These are phyloP conservation scores for Galerucella nymphaeae DNA, from an alignment of 2,888 invertebrate genomes.

Conservation along the genomic window DNA sequence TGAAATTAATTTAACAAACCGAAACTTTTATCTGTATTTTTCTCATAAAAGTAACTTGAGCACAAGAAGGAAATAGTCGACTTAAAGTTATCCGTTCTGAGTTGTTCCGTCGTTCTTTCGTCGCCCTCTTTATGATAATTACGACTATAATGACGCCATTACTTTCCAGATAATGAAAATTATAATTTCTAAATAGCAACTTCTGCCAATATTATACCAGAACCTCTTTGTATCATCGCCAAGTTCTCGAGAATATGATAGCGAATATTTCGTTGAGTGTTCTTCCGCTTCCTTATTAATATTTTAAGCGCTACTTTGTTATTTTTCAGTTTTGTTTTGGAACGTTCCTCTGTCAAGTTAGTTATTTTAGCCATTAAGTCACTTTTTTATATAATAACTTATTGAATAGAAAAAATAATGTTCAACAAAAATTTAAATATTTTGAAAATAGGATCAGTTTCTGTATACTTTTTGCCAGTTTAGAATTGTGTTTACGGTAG, in stretches of 20 bases:
- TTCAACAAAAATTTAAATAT: too few relatives aligned
- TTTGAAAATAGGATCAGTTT: too few relatives aligned
- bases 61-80: constrained; percentile 46
- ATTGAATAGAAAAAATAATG: too few relatives aligned
- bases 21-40: constrained; percentile 12
- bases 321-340: constrained; percentile 30
- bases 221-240: constrained; percentile 43
- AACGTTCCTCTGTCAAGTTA: constrained; percentile 1
- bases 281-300: constrained; percentile 29
- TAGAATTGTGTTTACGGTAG: too few relatives aligned
- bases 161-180: constrained; percentile 60
- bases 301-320: constrained; percentile 35
- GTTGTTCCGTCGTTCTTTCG: constrained; percentile 38
- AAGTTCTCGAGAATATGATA: constrained; percentile 42
- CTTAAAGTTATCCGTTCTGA: constrained; percentile 48
- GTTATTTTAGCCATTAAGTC: constrained; percentile 14
- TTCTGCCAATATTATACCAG: constrained; percentile 46
- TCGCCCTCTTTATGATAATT: constrained; percentile 56
- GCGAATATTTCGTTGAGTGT: constrained; percentile 36
- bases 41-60: constrained; percentile 16
- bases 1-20: constrained; percentile 5
- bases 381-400: neutral
- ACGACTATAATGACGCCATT: constrained; percentile 59
- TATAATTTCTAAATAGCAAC: constrained; percentile 56
- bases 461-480: too few relatives aligned